phyloP scores from a whole-genome alignment of 2,113 vertebrate genomes.

The Casuarius casuarius region DNA sequence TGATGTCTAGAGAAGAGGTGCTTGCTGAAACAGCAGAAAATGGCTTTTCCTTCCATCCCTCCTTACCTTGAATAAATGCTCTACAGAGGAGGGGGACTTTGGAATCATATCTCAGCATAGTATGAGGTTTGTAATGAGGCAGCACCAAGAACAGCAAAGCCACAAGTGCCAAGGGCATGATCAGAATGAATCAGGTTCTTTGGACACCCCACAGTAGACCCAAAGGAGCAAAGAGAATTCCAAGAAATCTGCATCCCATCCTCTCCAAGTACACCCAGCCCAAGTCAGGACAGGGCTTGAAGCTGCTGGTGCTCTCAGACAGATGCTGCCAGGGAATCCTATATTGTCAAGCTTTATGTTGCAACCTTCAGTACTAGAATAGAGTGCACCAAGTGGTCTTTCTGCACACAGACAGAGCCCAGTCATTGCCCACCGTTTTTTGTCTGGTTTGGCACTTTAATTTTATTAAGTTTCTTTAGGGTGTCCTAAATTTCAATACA shows the following conservation, averaged over 20 bases:
- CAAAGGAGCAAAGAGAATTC: neutral
- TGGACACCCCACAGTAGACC: neutral
- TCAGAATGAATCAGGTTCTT: neutral
- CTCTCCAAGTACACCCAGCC: neutral
- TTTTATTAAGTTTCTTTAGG: neutral
- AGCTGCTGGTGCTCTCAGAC: neutral
- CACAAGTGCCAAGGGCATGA: neutral
- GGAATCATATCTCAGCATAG: neutral
- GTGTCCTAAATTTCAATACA: neutral
- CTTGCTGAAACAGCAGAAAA: neutral
- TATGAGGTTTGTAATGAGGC: neutral
- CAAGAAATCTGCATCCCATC: neutral
- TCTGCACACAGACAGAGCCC: neutral
- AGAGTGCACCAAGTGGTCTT: neutral
- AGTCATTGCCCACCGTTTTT: neutral
- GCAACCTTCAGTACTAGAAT: neutral
- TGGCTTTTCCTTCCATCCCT: neutral
- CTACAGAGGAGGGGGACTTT: neutral
- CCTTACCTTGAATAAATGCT: neutral
- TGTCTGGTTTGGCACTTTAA: neutral
- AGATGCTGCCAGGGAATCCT: rapidly evolving
- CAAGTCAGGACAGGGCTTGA: neutral
- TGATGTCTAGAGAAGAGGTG: neutral
- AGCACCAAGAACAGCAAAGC: neutral
- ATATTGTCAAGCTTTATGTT: neutral